Percentiles rank a stretch among this genome's conserved stretches.
Conservation (phyloP, 2,797 vertebrate genomes). For the Rhynchonycteris naso region DNA sequence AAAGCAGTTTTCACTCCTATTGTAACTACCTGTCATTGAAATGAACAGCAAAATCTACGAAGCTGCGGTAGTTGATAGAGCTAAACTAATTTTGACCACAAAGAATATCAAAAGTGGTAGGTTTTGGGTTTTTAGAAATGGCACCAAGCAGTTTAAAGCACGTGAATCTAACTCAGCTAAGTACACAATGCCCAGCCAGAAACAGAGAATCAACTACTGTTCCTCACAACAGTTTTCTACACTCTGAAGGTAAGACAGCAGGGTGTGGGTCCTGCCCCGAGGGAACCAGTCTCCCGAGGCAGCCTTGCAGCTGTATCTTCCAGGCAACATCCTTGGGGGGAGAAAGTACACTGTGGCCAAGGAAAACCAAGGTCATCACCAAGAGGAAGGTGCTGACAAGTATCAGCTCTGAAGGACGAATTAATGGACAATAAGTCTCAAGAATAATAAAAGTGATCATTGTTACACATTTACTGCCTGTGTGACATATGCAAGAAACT, state of each 20-base stretch:
- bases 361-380: background rate
- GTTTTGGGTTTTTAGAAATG: background rate
- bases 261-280: background rate
- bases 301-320: background rate
- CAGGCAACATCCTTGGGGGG: background rate
- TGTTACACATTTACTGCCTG: background rate
- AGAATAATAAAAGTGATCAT: background rate
- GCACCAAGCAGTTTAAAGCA: background rate
- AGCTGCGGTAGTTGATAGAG: background rate
- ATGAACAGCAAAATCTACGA: background rate
- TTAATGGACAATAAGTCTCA: background rate
- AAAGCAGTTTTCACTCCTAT: background rate
- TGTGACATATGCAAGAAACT: background rate
- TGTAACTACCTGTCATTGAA: background rate
- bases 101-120: background rate
- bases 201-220: background rate
- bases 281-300: background rate
- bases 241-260: background rate
- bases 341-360: background rate
- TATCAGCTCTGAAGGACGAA: background rate
- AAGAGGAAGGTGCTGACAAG: background rate
- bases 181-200: background rate
- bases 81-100: conserved; percentile 39
- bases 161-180: background rate
- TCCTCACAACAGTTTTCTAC: background rate